A percentile compares a stretch with the other conserved stretches of the same genome.
phyloP scores from a whole-genome alignment of 1,140 invertebrate genomes.

The Plectrocnemia conspersa region DNA sequence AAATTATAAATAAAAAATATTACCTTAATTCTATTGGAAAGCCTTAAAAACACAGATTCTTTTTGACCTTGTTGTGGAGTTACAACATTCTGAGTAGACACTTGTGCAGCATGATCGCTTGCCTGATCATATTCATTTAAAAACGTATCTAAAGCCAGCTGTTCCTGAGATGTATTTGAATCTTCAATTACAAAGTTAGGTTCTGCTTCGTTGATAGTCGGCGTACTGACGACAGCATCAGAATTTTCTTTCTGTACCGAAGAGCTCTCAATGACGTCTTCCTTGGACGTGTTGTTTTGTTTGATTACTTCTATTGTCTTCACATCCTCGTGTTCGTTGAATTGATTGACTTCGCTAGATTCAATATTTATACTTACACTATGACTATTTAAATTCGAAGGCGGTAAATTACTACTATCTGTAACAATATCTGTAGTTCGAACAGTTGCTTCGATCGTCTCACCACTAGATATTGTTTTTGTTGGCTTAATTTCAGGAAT shows the following conservation, averaged over 20 bases:
- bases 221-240: neutral
- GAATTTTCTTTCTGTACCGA: constrained; percentile 2
- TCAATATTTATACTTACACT: constrained; percentile 13
- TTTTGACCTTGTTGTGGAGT: constrained; percentile 61
- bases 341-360: constrained; percentile 11
- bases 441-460: constrained; percentile 24
- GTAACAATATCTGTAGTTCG: constrained; percentile 14
- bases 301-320: constrained; percentile 21
- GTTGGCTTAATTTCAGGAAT: constrained; percentile 41
- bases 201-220: constrained; percentile 34
- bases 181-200: constrained; percentile 44
- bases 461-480: constrained; percentile 37
- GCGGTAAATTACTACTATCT: constrained; percentile 5
- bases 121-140: constrained; percentile 49
- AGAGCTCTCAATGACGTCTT: neutral
- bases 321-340: constrained; percentile 28
- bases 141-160: constrained; percentile 40
- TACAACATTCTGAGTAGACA: constrained; percentile 34
- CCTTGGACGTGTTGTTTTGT: neutral
- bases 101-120: constrained; percentile 40
- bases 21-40: constrained; percentile 94
- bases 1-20: constrained; percentile 24
- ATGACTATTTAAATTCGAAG: constrained; percentile 10
- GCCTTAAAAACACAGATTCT: constrained; percentile 90
- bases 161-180: constrained; percentile 42